Conservation (phyloP, 1,140 invertebrate genomes). For the Drosophila parabipectinata region DNA sequence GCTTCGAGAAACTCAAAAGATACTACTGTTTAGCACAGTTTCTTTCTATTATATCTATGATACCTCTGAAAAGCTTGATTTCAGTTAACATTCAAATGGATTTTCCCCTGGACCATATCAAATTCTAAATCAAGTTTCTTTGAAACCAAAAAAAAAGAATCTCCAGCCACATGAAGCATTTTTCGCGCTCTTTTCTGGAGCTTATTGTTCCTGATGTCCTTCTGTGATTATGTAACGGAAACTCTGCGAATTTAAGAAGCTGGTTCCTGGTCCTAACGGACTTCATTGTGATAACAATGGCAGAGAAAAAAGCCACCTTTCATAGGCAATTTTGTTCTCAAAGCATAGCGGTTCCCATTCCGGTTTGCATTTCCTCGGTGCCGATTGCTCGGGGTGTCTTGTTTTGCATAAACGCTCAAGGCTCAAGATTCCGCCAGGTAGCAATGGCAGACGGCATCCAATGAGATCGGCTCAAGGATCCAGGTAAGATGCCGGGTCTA, state of each 20-base stretch:
- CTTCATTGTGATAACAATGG: slow-evolving; percentile 36
- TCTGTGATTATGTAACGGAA: slow-evolving; percentile 36
- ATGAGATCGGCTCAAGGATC: slow-evolving; percentile 39
- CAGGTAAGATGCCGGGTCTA: slow-evolving; percentile 56
- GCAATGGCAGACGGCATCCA: slow-evolving; percentile 59
- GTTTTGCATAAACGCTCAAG: slow-evolving; percentile 28
- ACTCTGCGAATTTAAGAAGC: slow-evolving; percentile 9
- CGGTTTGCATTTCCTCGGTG: slow-evolving; percentile 62
- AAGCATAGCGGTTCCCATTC: slow-evolving; percentile 35
- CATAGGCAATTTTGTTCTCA: slow-evolving; percentile 12
- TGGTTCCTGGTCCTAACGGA: slow-evolving; percentile 41
- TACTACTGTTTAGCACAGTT: too few relatives aligned
- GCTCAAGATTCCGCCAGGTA: slow-evolving; percentile 38
- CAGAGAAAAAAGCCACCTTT: slow-evolving; percentile 23
- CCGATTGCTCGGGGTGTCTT: slow-evolving; percentile 27
- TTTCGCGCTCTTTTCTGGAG: slow-evolving; percentile 63
- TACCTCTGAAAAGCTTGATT: neutral
- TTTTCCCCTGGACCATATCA: slow-evolving; percentile 1
- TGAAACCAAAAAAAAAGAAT: neutral
- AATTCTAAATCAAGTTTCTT: slow-evolving; percentile 18
- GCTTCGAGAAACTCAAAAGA: too few relatives aligned
- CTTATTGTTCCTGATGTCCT: slow-evolving; percentile 21
- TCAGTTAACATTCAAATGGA: neutral
- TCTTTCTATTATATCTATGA: too few relatives aligned
- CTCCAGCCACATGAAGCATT: slow-evolving; percentile 24